These are phyloP conservation scores for Sipha flava DNA, from an alignment of 1,140 invertebrate genomes.

Conservation along the genomic window DNA sequence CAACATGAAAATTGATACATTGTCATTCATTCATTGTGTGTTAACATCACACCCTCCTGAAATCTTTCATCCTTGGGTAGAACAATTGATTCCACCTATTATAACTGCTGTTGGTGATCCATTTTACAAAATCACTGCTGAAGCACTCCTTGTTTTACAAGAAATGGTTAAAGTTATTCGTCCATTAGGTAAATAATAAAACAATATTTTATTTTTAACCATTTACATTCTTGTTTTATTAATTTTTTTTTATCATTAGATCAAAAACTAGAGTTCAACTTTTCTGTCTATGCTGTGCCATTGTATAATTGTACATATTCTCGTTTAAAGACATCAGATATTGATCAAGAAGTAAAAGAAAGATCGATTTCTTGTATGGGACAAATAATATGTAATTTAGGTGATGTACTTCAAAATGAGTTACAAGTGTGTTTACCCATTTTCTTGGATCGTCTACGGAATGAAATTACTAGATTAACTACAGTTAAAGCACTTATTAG, in stretches of 20 bases:
- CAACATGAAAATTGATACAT: slow-evolving; percentile 97
- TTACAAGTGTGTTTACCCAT: slow-evolving; percentile 80
- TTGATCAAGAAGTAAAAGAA: slow-evolving; percentile 98
- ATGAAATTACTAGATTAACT: slow-evolving; percentile 93
- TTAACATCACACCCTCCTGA: slow-evolving; percentile 72
- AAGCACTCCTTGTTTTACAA: slow-evolving; percentile 85
- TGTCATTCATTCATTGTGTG: slow-evolving; percentile 85
- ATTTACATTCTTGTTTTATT: not conserved
- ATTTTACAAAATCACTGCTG: slow-evolving; percentile 97
- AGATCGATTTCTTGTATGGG: slow-evolving; percentile 95
- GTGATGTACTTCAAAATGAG: slow-evolving; percentile 67
- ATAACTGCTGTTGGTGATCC: slow-evolving; percentile 82
- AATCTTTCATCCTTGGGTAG: slow-evolving; percentile 71
- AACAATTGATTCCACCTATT: slow-evolving; percentile 75
- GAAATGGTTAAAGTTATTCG: slow-evolving; percentile 90
- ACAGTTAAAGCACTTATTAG: slow-evolving; percentile 93
- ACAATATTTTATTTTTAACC: not conserved
- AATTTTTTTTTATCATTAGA: slow-evolving; percentile 40
- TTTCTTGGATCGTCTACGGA: slow-evolving; percentile 85
- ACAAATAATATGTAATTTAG: slow-evolving; percentile 85
- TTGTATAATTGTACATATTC: slow-evolving; percentile 79
- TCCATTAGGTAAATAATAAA: slow-evolving; percentile 58
- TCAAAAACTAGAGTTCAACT: slow-evolving; percentile 59
- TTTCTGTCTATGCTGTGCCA: slow-evolving; percentile 64
- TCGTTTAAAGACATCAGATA: slow-evolving; percentile 85